Evolutionary conservation across 2,797 vertebrate species (phyloP), one percentile per base, ranked within the genome.

Genomic region (Mus spretus): DNA sequence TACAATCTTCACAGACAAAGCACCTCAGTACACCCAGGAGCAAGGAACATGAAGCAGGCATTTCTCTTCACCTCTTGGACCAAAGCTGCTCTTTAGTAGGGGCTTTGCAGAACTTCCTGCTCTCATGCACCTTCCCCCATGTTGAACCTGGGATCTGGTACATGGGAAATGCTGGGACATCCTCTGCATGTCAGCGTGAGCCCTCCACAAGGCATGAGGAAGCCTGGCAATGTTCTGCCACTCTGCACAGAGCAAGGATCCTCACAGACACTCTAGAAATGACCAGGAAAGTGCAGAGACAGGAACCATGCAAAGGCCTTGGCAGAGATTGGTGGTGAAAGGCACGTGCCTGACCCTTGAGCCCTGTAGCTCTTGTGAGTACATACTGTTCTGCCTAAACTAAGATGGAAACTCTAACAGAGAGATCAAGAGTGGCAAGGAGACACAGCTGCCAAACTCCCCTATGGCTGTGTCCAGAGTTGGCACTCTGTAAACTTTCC

Each of bases 321-420:
- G 13, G 40, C 77, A 83, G 44, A 79, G 74, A 37, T 31, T n/a
- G 40, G 67, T 34, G 31, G 67, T 40, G 59, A n/a, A 1, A 31
- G 57, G 34, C 19, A 11, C n/a, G 44, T 63, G 55, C 61, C 53
- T 88, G 63, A 89, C 57, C 47, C 77, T 59, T 37, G n/a, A 50
- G 75, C 31, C 65, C 91, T 74, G 3, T 55, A 82, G 47, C 77
- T 96, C 79, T 92, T 59, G 82, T 65, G 40, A 90, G 81, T 61
- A 97, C 80, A 94, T 3, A 28, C 19, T 82, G 50, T 88, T 86
- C 85, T 95, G 92, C 34, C 74, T 75, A 95, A 95, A 95, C 61
- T 84, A 67, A 96, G 84, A 70, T 55, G 87, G 84, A 96, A 94
- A 96, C 55, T 92, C 88, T 93, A 94, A 87, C 40, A 82, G 63